Evolutionary conservation across 2,888 invertebrate genomes (phyloP).

Genomic region (Caradrina kadenii): DNA sequence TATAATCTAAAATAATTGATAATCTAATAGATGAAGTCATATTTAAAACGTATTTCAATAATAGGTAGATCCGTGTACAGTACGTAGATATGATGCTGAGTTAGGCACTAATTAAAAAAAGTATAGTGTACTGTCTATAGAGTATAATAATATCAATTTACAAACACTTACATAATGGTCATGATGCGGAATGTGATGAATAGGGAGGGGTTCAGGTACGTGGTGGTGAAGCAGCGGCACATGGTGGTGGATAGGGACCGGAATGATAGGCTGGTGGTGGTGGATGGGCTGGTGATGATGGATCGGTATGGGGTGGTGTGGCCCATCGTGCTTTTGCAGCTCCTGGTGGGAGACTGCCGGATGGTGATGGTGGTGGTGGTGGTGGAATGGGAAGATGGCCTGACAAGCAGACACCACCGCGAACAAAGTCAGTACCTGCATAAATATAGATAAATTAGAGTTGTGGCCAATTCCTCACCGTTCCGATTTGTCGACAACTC

Average conservation of each 20-base stretch:
- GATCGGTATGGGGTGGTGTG: slow-evolving; percentile 74
- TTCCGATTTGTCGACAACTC: background rate
- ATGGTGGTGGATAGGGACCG: slow-evolving; percentile 70
- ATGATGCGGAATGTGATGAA: slow-evolving; percentile 73
- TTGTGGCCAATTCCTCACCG: background rate
- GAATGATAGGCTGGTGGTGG: slow-evolving; percentile 71
- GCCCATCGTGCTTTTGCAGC: slow-evolving; percentile 82
- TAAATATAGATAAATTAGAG: background rate
- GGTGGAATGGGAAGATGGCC: slow-evolving; percentile 82
- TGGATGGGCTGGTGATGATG: slow-evolving; percentile 71
- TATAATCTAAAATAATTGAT: too few species aligned
- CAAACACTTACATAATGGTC: slow-evolving; percentile 84
- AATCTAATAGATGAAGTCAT: too few species aligned
- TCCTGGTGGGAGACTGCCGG: slow-evolving; percentile 86
- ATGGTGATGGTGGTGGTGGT: slow-evolving; percentile 80
- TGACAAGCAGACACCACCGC: slow-evolving; percentile 80
- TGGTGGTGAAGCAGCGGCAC: slow-evolving; percentile 75
- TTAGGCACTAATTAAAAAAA: too few species aligned
- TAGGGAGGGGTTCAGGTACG: slow-evolving; percentile 69
- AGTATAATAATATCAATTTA: too few species aligned
- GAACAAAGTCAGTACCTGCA: slow-evolving; percentile 76
- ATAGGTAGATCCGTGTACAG: too few species aligned
- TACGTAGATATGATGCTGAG: too few species aligned
- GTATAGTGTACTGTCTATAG: too few species aligned
- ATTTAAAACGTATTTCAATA: too few species aligned